Conservation (phyloP, 2,797 vertebrate species). For the Picus viridis region DNA sequence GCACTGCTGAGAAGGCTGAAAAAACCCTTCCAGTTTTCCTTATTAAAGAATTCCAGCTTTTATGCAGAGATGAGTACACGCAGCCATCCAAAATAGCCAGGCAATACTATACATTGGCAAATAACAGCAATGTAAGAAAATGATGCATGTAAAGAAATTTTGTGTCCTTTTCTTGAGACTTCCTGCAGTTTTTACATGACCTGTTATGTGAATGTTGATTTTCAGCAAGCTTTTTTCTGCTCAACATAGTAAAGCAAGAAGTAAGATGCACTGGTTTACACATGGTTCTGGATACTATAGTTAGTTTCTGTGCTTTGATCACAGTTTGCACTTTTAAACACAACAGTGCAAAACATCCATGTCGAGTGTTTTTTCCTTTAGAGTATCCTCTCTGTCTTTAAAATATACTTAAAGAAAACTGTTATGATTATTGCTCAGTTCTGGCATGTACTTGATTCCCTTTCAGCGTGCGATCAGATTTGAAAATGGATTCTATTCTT, state of each 20-base stretch:
- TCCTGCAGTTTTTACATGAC: neutral
- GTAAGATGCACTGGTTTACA: neutral
- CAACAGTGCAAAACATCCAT: neutral
- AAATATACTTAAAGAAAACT: neutral
- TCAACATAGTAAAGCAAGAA: neutral
- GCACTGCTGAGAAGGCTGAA: neutral
- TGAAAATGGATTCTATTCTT: neutral
- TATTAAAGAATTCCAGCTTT: neutral
- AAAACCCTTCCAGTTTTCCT: neutral
- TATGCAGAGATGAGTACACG: neutral
- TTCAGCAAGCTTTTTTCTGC: neutral
- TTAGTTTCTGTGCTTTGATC: neutral
- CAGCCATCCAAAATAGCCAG: neutral
- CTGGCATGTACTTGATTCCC: neutral
- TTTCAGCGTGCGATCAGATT: neutral
- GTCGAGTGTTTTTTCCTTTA: neutral
- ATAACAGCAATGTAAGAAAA: neutral
- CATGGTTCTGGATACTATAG: neutral
- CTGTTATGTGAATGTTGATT: neutral
- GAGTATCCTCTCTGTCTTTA: neutral
- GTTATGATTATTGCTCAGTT: neutral
- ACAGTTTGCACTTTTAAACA: neutral
- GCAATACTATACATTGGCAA: neutral
- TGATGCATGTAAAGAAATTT: neutral
- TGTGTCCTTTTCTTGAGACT: neutral